Percentiles rank a stretch among this genome's conserved stretches.
phyloP scores from a whole-genome alignment of 2,797 vertebrate species.

The Monodelphis domestica region DNA sequence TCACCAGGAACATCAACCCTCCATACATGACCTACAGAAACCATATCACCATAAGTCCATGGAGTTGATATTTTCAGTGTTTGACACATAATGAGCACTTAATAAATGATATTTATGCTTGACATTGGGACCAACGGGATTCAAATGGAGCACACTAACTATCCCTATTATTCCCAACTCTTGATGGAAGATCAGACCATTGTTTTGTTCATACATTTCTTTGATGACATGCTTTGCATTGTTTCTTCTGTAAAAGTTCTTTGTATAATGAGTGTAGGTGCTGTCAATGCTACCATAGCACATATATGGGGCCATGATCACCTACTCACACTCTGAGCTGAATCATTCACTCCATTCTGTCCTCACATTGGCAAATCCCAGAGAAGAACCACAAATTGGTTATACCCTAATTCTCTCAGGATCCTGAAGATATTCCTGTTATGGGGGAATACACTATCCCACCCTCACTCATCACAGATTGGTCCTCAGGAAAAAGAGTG shows the following conservation, averaged over 20 bases:
- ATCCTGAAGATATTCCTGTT: neutral
- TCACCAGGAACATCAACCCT: too few species aligned
- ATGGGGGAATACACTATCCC: neutral
- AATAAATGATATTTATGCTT: neutral
- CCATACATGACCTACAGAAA: too few species aligned
- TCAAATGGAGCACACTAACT: neutral
- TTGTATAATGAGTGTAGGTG: neutral
- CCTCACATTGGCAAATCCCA: neutral
- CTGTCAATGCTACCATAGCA: neutral
- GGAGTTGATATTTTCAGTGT: neutral
- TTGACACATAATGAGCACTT: too few species aligned
- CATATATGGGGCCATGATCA: neutral
- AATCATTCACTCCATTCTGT: neutral
- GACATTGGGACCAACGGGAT: neutral
- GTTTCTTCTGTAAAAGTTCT: neutral
- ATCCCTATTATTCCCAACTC: too few species aligned
- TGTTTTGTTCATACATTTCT: neutral
- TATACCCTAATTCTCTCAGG: neutral
- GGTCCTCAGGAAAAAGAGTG: too few species aligned
- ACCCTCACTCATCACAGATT: neutral
- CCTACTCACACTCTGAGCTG: neutral
- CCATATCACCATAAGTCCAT: too few species aligned
- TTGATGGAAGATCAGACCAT: neutral
- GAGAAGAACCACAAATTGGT: neutral
- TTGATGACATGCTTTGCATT: neutral